Base-by-base conservation (phyloP, 2,888 invertebrate species). In the Patella caerulea region DNA sequence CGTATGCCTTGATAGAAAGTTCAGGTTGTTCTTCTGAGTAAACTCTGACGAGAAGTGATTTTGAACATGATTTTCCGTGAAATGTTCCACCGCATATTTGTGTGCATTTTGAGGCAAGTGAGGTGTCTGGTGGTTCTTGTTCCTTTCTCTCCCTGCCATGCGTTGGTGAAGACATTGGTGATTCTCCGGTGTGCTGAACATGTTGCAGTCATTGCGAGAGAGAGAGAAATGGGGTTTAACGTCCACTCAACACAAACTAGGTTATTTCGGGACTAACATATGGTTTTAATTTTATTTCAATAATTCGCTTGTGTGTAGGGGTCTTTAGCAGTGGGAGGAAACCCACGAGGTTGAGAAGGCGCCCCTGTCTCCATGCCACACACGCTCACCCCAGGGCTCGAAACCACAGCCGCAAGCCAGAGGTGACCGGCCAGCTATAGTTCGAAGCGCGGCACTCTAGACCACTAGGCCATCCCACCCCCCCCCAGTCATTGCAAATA, bases 401-500 rank as follows among this genome's bases (percentile, higher is more conserved):
- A 24, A 24, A 24, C 24, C 24, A 24, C 24, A 24, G 24, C 24
- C 24, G 24, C 24, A 24, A 24, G 24, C 24, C 24, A 24, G 24
- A 24, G 24, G 24, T 24, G 24, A 24, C 24, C 24, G 24, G 24
- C 24, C 24, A 24, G 24, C 24, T 24, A 24, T 0, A 24, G 24
- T 24, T 24, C 24, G 24, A 24, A 24, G 24, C 24, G 24, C 24
- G 24, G 24, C 24, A 24, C 24, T 24, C 24, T 24, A 24, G 73
- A 24, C 24, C 24, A 24, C 24, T 24, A 24, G 24, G 24, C 24
- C 24, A 24, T 24, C 24, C 24, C 24, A 24, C 24, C 24, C 24
- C 24, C 24, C 24, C 24, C 24, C 83, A 82, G n/a, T 76, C 75
- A 24, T 71, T 54, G 71, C 83, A 82, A 29, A 76, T 72, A 14